These are phyloP conservation scores for Lacanobia oleracea DNA, from an alignment of 2,888 invertebrate genomes.

Conservation along the genomic window DNA sequence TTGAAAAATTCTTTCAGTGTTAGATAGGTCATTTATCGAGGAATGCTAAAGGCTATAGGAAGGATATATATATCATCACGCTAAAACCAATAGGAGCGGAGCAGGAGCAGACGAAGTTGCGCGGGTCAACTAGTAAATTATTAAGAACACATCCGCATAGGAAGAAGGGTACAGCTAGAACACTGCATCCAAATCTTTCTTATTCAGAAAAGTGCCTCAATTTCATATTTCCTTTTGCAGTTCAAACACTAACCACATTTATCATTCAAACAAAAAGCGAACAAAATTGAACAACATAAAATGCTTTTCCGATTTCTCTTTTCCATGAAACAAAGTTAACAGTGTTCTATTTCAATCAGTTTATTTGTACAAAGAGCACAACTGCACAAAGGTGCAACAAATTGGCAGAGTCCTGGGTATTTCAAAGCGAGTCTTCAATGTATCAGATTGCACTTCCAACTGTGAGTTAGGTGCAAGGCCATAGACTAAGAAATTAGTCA, in stretches of 20 bases:
- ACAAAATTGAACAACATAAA: constrained; percentile 15
- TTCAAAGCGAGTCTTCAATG: constrained; percentile 12
- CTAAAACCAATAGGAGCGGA: no score
- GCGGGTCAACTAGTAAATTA: no score
- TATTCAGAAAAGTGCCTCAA: neutral
- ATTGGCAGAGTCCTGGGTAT: constrained; percentile 13
- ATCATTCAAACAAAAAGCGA: neutral
- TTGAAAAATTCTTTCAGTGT: no score
- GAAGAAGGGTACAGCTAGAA: no score
- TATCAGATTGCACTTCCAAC: constrained; percentile 8
- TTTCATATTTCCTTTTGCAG: neutral
- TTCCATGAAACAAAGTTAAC: neutral
- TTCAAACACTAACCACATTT: constrained; percentile 3
- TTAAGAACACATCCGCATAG: no score
- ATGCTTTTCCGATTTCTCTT: constrained; percentile 10
- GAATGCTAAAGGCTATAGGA: no score
- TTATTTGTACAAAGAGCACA: constrained; percentile 1
- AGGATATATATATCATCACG: no score
- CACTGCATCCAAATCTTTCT: no score
- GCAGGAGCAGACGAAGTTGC: no score
- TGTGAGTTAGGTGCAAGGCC: neutral
- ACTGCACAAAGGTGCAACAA: constrained; percentile 17
- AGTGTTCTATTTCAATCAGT: neutral
- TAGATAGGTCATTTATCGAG: no score
- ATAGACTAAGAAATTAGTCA: neutral